Percentiles rank a stretch among this genome's conserved stretches.
Evolutionary conservation across 2,113 vertebrate species (phyloP).

Genomic region (Chaenogobius annularis): DNA sequence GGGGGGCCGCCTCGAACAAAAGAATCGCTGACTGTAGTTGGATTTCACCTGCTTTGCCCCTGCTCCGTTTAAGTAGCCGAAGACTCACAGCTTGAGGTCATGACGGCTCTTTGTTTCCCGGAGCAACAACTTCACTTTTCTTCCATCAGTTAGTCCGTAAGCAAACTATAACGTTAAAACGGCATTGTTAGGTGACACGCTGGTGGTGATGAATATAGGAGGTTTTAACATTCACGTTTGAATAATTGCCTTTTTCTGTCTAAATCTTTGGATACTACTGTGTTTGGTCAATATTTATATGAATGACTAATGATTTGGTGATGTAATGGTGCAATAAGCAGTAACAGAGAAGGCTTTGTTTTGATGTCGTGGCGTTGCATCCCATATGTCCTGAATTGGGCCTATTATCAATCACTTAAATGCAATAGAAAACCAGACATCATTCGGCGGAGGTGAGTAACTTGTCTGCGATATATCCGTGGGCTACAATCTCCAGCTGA

Average conservation of each 20-base stretch:
- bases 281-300: too few relatives aligned
- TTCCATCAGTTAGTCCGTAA: not conserved
- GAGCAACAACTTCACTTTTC: slow-evolving; percentile 13
- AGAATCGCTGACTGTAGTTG: slow-evolving; percentile 52
- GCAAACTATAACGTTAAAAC: too few relatives aligned
- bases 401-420: not conserved
- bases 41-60: slow-evolving; percentile 17
- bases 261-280: too few relatives aligned
- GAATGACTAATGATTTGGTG: too few relatives aligned
- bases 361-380: not conserved
- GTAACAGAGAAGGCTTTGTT: not conserved
- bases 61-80: not conserved
- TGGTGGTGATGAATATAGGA: not conserved
- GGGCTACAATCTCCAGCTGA: not conserved
- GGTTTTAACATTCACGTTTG: too few relatives aligned
- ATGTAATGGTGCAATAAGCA: not conserved
- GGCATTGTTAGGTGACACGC: too few relatives aligned
- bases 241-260: too few relatives aligned
- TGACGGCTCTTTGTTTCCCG: slow-evolving; percentile 1
- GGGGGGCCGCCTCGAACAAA: slow-evolving; percentile 33
- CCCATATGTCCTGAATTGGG: not conserved
- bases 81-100: slow-evolving; percentile 39
- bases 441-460: not conserved
- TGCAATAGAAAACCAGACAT: not conserved
- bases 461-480: not conserved